A percentile compares a stretch with the other conserved stretches of the same genome.
Conservation (phyloP, 1,140 invertebrate genomes). For the Chironomus tepperi region DNA sequence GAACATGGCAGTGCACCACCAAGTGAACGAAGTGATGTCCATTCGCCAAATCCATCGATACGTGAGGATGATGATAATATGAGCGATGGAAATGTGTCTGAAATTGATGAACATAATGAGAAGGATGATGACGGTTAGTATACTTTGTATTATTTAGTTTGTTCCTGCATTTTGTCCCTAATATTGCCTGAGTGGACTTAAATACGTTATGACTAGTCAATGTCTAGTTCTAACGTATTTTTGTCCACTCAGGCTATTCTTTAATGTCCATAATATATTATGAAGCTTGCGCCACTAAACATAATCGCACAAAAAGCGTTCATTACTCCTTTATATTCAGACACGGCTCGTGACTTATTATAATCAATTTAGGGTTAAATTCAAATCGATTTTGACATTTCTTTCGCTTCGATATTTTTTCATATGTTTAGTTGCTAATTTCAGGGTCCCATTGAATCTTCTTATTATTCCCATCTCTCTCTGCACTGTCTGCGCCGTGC, state of each 20-base stretch:
- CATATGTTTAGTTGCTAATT: neutral
- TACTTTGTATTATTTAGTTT: neutral
- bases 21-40: constrained; percentile 46
- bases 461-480: too few species aligned
- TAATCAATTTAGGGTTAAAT: constrained; percentile 4
- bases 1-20: constrained; percentile 46
- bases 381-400: constrained; percentile 23
- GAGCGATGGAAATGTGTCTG: constrained; percentile 67
- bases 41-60: constrained; percentile 41
- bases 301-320: too few species aligned
- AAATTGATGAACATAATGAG: constrained; percentile 50
- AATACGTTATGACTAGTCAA: too few species aligned
- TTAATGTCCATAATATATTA: too few species aligned
- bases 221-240: too few species aligned
- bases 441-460: too few species aligned
- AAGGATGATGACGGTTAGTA: constrained; percentile 66
- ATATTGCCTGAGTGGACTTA: too few species aligned
- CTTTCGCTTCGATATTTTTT: constrained; percentile 11
- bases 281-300: too few species aligned
- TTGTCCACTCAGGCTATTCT: too few species aligned
- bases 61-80: constrained; percentile 69
- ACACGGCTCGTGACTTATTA: constrained; percentile 20
- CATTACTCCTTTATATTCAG: neutral
- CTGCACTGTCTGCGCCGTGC: neutral
- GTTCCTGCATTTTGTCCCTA: neutral